phyloP scores from a whole-genome alignment of 2,888 invertebrate species.

The Crepidodera aurea region DNA sequence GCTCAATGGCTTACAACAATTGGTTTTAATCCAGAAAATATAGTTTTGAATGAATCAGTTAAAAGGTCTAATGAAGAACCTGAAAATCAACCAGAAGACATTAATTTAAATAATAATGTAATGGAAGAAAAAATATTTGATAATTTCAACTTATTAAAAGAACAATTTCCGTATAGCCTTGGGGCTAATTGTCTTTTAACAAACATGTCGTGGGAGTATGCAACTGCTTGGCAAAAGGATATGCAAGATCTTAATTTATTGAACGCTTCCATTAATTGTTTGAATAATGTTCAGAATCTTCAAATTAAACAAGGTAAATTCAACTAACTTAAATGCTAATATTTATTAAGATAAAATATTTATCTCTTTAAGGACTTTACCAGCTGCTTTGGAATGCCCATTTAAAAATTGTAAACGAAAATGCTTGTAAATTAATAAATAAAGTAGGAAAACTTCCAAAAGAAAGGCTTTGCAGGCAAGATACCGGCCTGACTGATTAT shows the following conservation, averaged over 20 bases:
- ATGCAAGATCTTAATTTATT: conserved; percentile 72
- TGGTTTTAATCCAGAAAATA: conserved; percentile 72
- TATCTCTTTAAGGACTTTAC: conserved; percentile 64
- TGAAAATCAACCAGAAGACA: conserved; percentile 23
- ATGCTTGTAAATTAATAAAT: conserved; percentile 77
- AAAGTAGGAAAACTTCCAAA: conserved; percentile 87
- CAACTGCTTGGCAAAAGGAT: conserved; percentile 85
- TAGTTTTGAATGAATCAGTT: conserved; percentile 64
- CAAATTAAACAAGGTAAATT: conserved; percentile 75
- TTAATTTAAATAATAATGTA: neutral
- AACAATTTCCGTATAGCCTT: conserved; percentile 88
- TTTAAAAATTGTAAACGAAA: conserved; percentile 81
- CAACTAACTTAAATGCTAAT: neutral
- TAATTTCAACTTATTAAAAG: conserved; percentile 70
- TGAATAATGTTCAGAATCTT: conserved; percentile 71
- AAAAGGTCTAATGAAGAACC: conserved; percentile 38
- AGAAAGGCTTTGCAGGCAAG: conserved; percentile 82
- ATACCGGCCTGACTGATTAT: conserved; percentile 74
- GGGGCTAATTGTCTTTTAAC: conserved; percentile 80
- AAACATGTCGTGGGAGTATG: conserved; percentile 92
- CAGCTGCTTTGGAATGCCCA: conserved; percentile 90
- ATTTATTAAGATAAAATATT: neutral
- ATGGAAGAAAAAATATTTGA: conserved; percentile 63
- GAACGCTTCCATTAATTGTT: conserved; percentile 74
- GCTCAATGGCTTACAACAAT: conserved; percentile 85